phyloP scores from a whole-genome alignment of 2,888 invertebrate species.

The Diplolepis rosae region DNA sequence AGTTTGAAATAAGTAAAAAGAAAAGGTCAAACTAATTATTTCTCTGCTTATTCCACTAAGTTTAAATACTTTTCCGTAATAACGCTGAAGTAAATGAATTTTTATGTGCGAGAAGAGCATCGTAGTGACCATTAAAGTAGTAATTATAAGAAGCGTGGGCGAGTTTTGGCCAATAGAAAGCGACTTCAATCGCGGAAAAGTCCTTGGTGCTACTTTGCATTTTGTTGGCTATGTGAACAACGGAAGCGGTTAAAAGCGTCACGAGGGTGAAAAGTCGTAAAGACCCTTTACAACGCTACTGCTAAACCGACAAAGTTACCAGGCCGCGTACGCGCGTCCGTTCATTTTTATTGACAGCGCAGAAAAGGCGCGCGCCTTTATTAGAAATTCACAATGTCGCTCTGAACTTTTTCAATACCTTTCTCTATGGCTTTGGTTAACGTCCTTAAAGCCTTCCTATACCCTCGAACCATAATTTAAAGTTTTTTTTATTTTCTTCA shows the following conservation, averaged over 20 bases:
- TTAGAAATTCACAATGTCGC: conserved; percentile 55
- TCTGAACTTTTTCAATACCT: conserved; percentile 59
- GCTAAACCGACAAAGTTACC: conserved; percentile 41
- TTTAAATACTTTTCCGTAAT: background rate
- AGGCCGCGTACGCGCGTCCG: conserved; percentile 24
- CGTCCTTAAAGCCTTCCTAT: conserved; percentile 27
- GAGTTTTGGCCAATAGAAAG: conserved; percentile 20
- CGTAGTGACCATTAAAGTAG: background rate
- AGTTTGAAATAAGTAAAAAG: background rate
- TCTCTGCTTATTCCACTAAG: background rate
- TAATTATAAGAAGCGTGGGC: conserved; percentile 10
- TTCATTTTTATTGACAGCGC: conserved; percentile 54
- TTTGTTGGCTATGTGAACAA: conserved; percentile 24
- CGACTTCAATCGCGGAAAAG: conserved; percentile 25
- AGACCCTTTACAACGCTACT: conserved; percentile 39
- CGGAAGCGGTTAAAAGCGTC: conserved; percentile 30
- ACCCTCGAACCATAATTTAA: conserved; percentile 4
- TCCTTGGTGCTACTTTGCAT: conserved; percentile 18
- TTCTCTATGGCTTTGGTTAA: conserved; percentile 34
- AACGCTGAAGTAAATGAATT: background rate
- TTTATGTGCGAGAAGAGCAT: background rate
- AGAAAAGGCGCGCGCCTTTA: conserved; percentile 48
- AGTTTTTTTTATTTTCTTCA: conserved; percentile 25
- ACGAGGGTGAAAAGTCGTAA: conserved; percentile 42
- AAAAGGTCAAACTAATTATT: background rate